Percentiles rank a stretch among this genome's conserved stretches.
Evolutionary conservation across 1,140 invertebrate genomes (phyloP).

Genomic region (Procambarus clarkii): DNA sequence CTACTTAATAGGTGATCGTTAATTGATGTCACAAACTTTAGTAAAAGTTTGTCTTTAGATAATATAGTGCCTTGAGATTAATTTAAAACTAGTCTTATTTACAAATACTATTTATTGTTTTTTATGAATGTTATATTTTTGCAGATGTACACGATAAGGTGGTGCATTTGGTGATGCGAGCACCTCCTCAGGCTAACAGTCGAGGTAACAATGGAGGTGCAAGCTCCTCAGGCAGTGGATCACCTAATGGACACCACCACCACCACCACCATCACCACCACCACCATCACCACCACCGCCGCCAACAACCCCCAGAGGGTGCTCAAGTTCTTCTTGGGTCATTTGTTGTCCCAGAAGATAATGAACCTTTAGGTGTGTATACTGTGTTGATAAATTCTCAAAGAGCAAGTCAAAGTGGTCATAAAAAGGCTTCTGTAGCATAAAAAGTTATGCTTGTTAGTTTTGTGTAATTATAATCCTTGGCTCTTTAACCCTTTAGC

Average conservation of each 20-base stretch:
- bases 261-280: conserved; percentile 61
- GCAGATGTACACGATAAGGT: conserved; percentile 92
- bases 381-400: too few relatives aligned
- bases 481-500: too few relatives aligned
- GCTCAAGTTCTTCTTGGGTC: conserved; percentile 68
- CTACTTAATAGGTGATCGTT: too few relatives aligned
- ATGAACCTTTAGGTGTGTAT: conserved; percentile 56
- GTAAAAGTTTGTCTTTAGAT: too few relatives aligned
- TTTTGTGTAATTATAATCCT: too few relatives aligned
- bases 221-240: conserved; percentile 44
- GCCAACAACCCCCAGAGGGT: conserved; percentile 59
- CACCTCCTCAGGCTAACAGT: conserved; percentile 80
- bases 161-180: conserved; percentile 92
- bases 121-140: background rate
- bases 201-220: conserved; percentile 72
- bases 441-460: too few relatives aligned
- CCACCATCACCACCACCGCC: conserved; percentile 71
- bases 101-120: background rate
- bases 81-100: too few relatives aligned
- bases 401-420: background rate
- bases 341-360: conserved; percentile 64
- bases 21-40: too few relatives aligned
- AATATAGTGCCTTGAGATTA: too few relatives aligned
- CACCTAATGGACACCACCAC: conserved; percentile 28
- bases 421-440: background rate